Base-by-base conservation (phyloP, 2,888 invertebrate genomes). In the Chironomus riparius region DNA sequence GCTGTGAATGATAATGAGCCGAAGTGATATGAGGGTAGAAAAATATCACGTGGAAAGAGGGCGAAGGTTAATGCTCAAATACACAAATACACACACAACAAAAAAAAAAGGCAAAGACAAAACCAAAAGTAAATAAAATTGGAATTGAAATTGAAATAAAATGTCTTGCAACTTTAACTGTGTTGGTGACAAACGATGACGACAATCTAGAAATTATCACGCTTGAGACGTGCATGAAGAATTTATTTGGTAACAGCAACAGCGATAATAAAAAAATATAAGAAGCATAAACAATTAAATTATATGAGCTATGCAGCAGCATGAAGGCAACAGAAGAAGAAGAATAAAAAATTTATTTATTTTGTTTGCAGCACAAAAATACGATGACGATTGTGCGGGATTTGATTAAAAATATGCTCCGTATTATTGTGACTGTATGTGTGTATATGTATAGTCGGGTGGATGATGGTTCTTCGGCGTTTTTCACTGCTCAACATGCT, bases 401-500 rank as follows among this genome's bases (percentile, higher is more conserved):
- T 56, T 56, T 56, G 56, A 56, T 56, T 56, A 56, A 18, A 56
- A 56, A 56, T 56, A 56, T 56, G 56, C 56, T 56, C 50, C 15
- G 50, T 4, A 50, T 50, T 50, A 15, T n/a, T 50, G 15, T 50
- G 6, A 50, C 1, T 50, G 18, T 56, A 56, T 18, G 15, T 56
- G 56, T 56, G 56, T 56, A 18, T 18, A 18, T 56, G 15, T 18
- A 56, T 56, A 71, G n/a, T 72, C 72, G 72, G 72, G 62, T 38
- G 62, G 24, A 72, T 24, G 47, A 62, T 56, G 56, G 15, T 62
- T 72, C 62, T 71, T 70, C 70, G 70, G 47, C 15, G 71, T 50
- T 71, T 50, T 56, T 56, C 13, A 50, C 13, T 15, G 15, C 13
- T 61, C 61, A 72, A 62, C 72, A 72, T 72, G 72, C 72, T 72